Conservation (phyloP, 2,797 vertebrate genomes). For the Chrosomus eos region DNA sequence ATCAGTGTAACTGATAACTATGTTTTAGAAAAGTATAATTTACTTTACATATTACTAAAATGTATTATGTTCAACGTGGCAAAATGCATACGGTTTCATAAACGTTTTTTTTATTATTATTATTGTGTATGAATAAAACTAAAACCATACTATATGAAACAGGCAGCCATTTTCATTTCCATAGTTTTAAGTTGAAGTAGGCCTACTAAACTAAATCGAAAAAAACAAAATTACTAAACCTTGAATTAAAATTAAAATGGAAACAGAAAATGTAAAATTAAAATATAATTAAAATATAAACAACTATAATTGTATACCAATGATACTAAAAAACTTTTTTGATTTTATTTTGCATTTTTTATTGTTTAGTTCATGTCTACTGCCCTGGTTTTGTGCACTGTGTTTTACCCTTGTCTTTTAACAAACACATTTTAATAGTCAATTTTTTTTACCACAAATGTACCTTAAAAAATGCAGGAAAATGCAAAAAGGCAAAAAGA, state of each 20-base stretch:
- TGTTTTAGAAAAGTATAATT: background rate
- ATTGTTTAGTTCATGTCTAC: background rate
- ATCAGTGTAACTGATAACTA: background rate
- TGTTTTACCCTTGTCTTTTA: background rate
- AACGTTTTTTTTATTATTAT: no score
- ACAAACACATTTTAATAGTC: background rate
- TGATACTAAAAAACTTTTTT: no score
- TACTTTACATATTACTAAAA: background rate
- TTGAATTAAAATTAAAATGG: background rate
- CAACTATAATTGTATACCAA: background rate
- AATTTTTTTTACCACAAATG: background rate
- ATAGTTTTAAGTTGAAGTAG: no score
- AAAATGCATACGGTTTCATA: background rate
- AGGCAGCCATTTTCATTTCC: no score
- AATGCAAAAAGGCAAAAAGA: background rate
- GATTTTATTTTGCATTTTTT: background rate
- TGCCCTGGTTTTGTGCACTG: background rate
- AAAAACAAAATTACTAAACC: no score
- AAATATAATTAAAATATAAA: background rate
- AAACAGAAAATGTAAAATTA: background rate
- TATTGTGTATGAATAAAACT: no score
- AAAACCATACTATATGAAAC: no score
- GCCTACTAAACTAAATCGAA: background rate
- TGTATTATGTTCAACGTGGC: background rate
- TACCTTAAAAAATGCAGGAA: background rate